A percentile compares a stretch with the other conserved stretches of the same genome.
Conservation (phyloP, 2,888 invertebrate species). For the Euclidia mi region DNA sequence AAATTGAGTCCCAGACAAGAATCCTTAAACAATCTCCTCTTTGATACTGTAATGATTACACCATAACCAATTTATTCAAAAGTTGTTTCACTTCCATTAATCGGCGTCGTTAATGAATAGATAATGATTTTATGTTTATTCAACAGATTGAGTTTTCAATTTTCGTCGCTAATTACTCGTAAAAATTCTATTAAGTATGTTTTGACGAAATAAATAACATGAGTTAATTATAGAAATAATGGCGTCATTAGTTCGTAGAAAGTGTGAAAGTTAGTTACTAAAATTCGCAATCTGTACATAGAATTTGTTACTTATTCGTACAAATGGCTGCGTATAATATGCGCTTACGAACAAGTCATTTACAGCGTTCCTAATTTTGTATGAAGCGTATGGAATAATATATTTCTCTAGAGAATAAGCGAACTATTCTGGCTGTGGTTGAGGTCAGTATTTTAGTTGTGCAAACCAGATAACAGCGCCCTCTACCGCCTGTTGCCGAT, state of each 20-base stretch:
- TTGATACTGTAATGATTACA: constrained; percentile 4
- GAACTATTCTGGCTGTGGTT: constrained; percentile 48
- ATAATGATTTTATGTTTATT: constrained; percentile 17
- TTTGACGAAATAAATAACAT: neutral
- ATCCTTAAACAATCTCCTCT: constrained; percentile 13
- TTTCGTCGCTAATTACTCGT: neutral
- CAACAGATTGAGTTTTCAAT: constrained; percentile 11
- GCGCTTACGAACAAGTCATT: constrained; percentile 9
- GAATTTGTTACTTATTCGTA: neutral
- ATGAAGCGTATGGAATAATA: constrained; percentile 64
- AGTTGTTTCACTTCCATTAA: constrained; percentile 13
- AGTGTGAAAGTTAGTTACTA: no score
- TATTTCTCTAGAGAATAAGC: constrained; percentile 52
- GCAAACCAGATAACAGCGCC: constrained; percentile 74
- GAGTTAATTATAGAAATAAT: no score
- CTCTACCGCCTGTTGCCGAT: constrained; percentile 65
- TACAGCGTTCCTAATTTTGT: constrained; percentile 58
- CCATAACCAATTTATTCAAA: constrained; percentile 7
- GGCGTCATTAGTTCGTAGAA: no score
- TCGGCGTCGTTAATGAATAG: constrained; percentile 14
- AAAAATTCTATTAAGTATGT: constrained; percentile 3
- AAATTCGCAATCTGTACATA: no score
- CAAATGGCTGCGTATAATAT: neutral
- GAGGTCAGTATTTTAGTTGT: constrained; percentile 67
- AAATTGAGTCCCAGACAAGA: constrained; percentile 14